Evolutionary conservation across 2,113 vertebrate genomes (phyloP), one percentile per base, ranked within the genome.

Genomic region (Zapus hudsonius): DNA sequence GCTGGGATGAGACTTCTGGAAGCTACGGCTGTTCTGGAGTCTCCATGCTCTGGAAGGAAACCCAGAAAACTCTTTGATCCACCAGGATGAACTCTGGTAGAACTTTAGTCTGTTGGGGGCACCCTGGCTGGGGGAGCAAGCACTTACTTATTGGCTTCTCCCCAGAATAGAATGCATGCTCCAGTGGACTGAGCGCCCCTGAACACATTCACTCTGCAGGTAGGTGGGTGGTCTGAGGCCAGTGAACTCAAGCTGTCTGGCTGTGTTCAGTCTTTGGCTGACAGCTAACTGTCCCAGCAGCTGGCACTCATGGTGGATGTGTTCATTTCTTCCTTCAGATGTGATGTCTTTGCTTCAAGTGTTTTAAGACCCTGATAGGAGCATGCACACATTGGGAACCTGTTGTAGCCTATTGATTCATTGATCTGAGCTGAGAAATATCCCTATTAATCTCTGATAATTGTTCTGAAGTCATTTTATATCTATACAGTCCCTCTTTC

Each of bases 311-410:
- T 0, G 17, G 63, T 29, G 40, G 27, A 0, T 40, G 87, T 80
- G 31, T n/a, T 59, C 52, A 1, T 13, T 57, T 93, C 69, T 83
- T 59, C 42, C 66, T 64, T 64, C 16, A 59, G 84, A 80, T 38
- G 36, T 79, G 59, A 69, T 4, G 2, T 59, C 86, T 91, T 66
- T 57, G 85, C 64, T 91, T 80, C 31, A 70, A 10, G 57, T 59
- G 13, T 64, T 57, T 84, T 40, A 52, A 88, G 90, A 76, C 52
- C 81, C 20, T 95, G 70, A 70, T 63, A 1, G 25, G 47, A 70
- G 13, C 2, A 1, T 8, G 2, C 61, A 29, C 2, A 4, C 64
- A 38, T 66, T n/a, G 69, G 20, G 27, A 72, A 38, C n/a, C n/a
- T 74, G 8, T 44, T 44, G 25, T 8, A 19, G 16, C 11, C 1